Conservation (phyloP, 2,113 vertebrate species). For the Capricornis sumatraensis region DNA sequence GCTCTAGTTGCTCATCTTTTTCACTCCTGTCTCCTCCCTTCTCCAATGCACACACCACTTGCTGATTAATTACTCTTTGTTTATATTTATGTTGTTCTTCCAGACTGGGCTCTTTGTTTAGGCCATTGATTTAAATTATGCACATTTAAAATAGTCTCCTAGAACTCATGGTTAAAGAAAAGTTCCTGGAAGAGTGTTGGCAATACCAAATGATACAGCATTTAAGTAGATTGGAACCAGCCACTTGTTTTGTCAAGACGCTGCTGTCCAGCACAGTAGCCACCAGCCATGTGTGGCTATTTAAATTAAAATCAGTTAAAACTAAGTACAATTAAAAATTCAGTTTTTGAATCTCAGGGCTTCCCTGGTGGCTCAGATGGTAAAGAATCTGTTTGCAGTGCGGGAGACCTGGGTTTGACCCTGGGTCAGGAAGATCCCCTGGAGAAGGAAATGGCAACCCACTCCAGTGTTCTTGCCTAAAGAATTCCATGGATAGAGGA, state of each 20-base stretch:
- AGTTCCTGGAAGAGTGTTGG: background rate
- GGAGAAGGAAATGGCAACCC: background rate
- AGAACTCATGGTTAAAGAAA: background rate
- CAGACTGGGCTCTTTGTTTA: background rate
- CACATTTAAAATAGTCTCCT: background rate
- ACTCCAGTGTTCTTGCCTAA: background rate
- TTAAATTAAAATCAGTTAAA: background rate
- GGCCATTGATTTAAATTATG: background rate
- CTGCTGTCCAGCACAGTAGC: background rate
- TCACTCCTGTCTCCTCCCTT: background rate
- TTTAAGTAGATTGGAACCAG: background rate
- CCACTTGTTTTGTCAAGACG: background rate
- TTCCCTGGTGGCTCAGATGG: background rate
- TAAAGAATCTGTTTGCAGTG: background rate
- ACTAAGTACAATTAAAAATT: background rate
- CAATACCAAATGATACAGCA: background rate
- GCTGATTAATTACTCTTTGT: background rate
- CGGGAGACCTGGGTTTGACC: background rate
- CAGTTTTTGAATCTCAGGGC: background rate
- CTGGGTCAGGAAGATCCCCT: background rate
- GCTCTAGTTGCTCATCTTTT: background rate
- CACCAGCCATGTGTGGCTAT: background rate
- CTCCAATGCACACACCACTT: accelerated
- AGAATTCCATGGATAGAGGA: background rate
- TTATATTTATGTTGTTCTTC: background rate